Evolutionary conservation across 2,888 invertebrate species (phyloP).

Genomic region (Phortica okadai): DNA sequence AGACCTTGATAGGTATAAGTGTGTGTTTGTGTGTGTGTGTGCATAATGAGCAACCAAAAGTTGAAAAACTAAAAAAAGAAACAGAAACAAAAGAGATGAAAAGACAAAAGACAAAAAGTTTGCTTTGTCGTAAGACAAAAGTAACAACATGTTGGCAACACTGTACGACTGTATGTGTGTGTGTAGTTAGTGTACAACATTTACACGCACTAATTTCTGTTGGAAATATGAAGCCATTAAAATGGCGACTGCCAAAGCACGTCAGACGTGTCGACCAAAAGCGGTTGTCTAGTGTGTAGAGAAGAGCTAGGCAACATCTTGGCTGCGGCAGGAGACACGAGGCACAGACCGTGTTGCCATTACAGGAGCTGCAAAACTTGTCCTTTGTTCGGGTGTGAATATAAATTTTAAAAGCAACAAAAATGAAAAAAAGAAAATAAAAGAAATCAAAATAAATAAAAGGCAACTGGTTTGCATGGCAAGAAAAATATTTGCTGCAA

Average conservation of each 20-base stretch:
- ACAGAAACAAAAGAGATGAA: constrained; percentile 37
- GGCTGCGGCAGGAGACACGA: constrained; percentile 57
- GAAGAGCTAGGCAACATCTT: constrained; percentile 67
- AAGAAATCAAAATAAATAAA: constrained; percentile 13
- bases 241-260: constrained; percentile 45
- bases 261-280: not conserved
- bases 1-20: not conserved
- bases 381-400: constrained; percentile 69
- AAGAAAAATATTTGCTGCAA: constrained; percentile 35
- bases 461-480: constrained; percentile 59
- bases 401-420: constrained; percentile 62
- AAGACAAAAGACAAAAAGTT: constrained; percentile 33
- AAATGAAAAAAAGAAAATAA: constrained; percentile 38
- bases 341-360: constrained; percentile 54
- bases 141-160: constrained; percentile 33
- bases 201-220: constrained; percentile 71
- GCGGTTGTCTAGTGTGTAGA: constrained; percentile 19
- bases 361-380: constrained; percentile 60
- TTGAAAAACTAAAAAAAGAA: constrained; percentile 54
- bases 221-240: constrained; percentile 74
- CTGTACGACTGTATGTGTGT: not conserved
- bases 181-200: constrained; percentile 53
- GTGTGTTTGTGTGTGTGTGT: constrained; percentile 35
- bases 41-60: constrained; percentile 68
- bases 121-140: constrained; percentile 35